Evolutionary conservation across 1,140 invertebrate species (phyloP).

Genomic region (Drosophila eugracilis): DNA sequence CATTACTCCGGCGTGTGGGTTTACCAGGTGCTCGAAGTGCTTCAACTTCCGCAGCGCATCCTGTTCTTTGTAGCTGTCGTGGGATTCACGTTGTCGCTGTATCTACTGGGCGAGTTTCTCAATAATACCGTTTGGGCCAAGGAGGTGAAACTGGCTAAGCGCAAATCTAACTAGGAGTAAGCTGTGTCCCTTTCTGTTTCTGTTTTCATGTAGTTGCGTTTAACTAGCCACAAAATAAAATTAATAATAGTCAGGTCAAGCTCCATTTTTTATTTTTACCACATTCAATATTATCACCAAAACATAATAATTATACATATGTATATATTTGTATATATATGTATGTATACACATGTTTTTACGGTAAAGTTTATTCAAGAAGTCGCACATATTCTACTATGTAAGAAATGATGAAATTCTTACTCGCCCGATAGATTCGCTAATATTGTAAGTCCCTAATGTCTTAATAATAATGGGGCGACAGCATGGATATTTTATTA

Average conservation of each 20-base stretch:
- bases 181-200: slow-evolving; percentile 45
- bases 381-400: neutral
- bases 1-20: slow-evolving; percentile 92
- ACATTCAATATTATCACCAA: neutral
- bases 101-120: slow-evolving; percentile 89
- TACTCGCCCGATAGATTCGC: slow-evolving; percentile 11
- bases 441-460: slow-evolving; percentile 28
- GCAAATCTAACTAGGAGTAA: slow-evolving; percentile 79
- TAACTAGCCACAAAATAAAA: slow-evolving; percentile 53
- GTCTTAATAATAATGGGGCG: no score
- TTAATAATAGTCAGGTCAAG: slow-evolving; percentile 1
- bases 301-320: neutral
- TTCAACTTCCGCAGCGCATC: slow-evolving; percentile 89
- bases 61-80: slow-evolving; percentile 89
- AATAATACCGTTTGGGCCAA: slow-evolving; percentile 91
- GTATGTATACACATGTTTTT: neutral
- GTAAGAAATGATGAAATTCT: neutral
- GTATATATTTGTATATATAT: neutral
- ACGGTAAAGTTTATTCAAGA: neutral
- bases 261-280: slow-evolving; percentile 8
- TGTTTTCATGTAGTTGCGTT: slow-evolving; percentile 55
- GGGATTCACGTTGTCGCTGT: slow-evolving; percentile 87
- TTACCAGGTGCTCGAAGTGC: slow-evolving; percentile 92
- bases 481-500: no score
- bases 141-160: slow-evolving; percentile 86